Base-by-base conservation (phyloP, 1,140 invertebrate genomes). In the Brachionus sp. region DNA sequence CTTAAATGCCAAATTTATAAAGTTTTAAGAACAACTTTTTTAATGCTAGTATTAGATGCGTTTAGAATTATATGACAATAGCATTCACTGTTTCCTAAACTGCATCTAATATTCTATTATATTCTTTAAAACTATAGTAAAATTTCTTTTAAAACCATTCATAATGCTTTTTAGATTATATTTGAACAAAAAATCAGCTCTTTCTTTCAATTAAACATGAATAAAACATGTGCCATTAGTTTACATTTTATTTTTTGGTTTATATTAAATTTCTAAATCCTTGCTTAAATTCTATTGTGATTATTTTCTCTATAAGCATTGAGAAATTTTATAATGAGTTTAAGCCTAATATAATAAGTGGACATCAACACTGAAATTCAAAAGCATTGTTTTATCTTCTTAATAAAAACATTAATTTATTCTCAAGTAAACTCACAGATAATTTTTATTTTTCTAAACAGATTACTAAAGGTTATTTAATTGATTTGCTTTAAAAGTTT, bases 21-120 rank as follows among this genome's bases (percentile, higher is more conserved):
- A 57, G 50, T 57, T 57, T 57, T n/a, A 57, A 57, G 50, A 57
- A n/a, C 50, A 57, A 57, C 50, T 57, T 57, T 57, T 19, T 57
- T 19, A 57, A 57, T 57, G 50, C 16, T 57, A 23, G 9, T 23
- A 23, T 57, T 57, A 57, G 50, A 57, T 19, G 50, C n/a, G 5
- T 57, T 57, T 23, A 57, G 19, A 57, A 57, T 57, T 13, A 10
- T 23, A 57, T 57, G 50, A 25, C 50, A 57, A 57, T 57, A 25
- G 50, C 19, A 9, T 23, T 57, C 50, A 57, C 50, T 57, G 9
- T 57, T 57, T 57, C 6, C 9, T 19, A 19, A 57, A 57, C 50
- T 57, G 50, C 50, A 57, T 57, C 50, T 16, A 57, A 57, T 7
- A 57, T 19, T 57, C 50, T 57, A 19, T 9, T 57, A 25, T 57